Base-by-base conservation (phyloP, 2,113 vertebrate genomes). In the Glareola pratincola region DNA sequence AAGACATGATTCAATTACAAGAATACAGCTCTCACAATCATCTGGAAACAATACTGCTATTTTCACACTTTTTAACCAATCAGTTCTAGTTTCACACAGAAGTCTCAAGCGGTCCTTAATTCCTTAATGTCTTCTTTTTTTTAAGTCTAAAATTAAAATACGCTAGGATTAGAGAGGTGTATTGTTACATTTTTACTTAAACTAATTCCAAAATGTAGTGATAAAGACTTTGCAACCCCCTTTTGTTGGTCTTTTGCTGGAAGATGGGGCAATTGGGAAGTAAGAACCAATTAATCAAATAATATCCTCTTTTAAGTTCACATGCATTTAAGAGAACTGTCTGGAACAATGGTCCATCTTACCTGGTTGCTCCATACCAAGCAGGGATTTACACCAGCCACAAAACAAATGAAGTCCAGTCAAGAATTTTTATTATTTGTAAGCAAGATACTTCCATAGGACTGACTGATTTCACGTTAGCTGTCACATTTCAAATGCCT, bases 1-100 rank as follows among this genome's bases (percentile, higher is more conserved):
- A 88, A 92, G 56, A 93, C 78, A 82, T 53, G 53, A 96, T 90
- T 95, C 47, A 92, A 34, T 94, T 96, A 91, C 48, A 92, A 56
- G 64, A 91, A 64, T 59, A 78, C 9, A 71, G 36, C 20, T 82
- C 41, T 77, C 56, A 26, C 20, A 87, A 95, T 86, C 26, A 83
- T 32, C 30, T 96, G 82, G 64, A 95, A 94, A 88, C 20, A 92
- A 32, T 77, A 63, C 18, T 69, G 21, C 27, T 73, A 22, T 73
- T 94, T 94, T 93, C 75, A 92, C 30, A 91, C 34, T 36, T 87
- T 84, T 94, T 95, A 95, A 79, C 22, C 14, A 60, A 72, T 79
- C 47, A 69, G 22, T 92, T 95, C 66, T 78, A 73, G 36, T 73
- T 95, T 81, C 71, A 74, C n/a, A 85, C 14, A 48, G 41, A 36